phyloP scores from a whole-genome alignment of 2,797 vertebrate species.

The Pipistrellus nathusii region DNA sequence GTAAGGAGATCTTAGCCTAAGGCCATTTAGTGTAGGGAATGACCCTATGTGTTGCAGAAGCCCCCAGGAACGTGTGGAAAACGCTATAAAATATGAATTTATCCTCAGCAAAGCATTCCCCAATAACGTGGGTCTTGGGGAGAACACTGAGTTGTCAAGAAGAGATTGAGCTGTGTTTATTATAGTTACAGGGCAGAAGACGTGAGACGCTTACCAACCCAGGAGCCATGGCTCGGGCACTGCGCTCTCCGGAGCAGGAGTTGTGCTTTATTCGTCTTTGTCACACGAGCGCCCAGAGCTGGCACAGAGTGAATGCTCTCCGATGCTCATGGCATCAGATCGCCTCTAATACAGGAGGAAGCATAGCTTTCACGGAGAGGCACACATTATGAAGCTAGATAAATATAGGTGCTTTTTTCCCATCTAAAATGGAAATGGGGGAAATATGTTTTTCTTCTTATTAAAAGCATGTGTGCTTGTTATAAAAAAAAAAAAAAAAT shows the following conservation, averaged over 20 bases:
- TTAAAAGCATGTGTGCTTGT: background rate
- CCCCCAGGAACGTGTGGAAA: background rate
- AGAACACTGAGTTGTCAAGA: background rate
- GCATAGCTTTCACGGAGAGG: background rate
- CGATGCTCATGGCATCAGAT: background rate
- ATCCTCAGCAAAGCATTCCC: background rate
- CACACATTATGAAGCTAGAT: background rate
- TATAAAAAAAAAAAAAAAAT: background rate
- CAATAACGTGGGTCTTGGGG: background rate
- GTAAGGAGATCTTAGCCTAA: background rate
- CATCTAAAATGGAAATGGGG: background rate
- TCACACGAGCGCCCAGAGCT: background rate
- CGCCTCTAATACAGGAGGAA: background rate
- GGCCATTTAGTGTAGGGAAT: background rate
- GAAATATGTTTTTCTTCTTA: background rate
- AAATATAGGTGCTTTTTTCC: background rate
- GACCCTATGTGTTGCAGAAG: background rate
- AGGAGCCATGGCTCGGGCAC: rapidly evolving
- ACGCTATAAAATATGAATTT: background rate
- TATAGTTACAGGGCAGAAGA: background rate
- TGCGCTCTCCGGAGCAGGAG: background rate
- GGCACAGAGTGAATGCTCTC: background rate
- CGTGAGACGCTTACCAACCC: rapidly evolving
- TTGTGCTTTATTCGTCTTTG: background rate
- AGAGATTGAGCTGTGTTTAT: background rate